Evolutionary conservation across 2,888 invertebrate genomes (phyloP).

Genomic region (Dasypolia templi): DNA sequence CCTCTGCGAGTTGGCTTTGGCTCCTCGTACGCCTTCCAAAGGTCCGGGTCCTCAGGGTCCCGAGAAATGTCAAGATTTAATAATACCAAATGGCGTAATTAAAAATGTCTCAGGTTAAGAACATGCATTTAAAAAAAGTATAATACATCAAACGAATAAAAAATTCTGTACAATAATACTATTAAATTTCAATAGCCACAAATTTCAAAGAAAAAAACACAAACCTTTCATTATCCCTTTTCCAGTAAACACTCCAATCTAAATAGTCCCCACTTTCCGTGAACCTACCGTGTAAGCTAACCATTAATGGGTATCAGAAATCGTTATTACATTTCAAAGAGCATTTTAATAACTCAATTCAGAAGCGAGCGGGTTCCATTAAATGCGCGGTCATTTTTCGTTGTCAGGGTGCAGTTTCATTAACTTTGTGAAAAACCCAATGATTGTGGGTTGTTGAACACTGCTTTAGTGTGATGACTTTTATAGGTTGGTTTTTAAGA

Average conservation of each 20-base stretch:
- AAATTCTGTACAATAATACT: no score
- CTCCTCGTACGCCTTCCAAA: no score
- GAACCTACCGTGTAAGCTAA: slow-evolving; percentile 61
- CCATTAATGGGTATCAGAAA: slow-evolving; percentile 68
- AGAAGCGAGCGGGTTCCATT: slow-evolving; percentile 73
- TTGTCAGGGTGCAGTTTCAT: slow-evolving; percentile 73
- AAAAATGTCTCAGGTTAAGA: no score
- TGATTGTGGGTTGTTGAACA: slow-evolving; percentile 77
- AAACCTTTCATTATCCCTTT: slow-evolving; percentile 30
- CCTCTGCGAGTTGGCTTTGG: no score
- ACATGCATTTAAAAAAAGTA: no score
- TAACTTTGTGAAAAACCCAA: slow-evolving; percentile 76
- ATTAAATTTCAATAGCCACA: background rate
- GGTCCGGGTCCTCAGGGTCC: no score
- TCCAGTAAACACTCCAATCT: slow-evolving; percentile 40
- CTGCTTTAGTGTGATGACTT: background rate
- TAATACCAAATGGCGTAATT: no score
- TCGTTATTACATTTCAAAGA: slow-evolving; percentile 79
- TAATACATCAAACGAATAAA: no score
- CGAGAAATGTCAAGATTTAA: no score
- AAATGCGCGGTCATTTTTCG: slow-evolving; percentile 78
- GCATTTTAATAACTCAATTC: slow-evolving; percentile 81
- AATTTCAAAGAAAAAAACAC: slow-evolving; percentile 17
- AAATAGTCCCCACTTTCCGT: slow-evolving; percentile 46
- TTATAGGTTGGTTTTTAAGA: background rate